phyloP scores from a whole-genome alignment of 1,140 invertebrate species.

The Sminthurinus signatus region DNA sequence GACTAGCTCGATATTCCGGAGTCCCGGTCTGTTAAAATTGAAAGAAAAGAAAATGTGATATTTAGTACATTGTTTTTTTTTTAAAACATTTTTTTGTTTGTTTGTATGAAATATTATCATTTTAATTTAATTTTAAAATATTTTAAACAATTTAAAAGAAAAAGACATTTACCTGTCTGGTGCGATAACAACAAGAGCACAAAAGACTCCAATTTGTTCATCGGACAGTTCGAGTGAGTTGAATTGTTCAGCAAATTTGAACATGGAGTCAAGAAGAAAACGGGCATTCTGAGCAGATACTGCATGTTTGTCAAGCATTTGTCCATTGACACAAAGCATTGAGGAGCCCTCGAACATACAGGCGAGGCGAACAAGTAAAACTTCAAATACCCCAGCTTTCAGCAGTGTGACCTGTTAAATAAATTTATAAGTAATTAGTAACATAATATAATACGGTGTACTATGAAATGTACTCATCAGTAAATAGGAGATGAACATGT shows the following conservation, averaged over 20 bases:
- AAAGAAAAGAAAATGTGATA: slow-evolving; percentile 19
- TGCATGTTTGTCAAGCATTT: slow-evolving; percentile 80
- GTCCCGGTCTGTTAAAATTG: slow-evolving; percentile 63
- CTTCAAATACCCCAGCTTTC: slow-evolving; percentile 92
- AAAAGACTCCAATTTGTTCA: slow-evolving; percentile 88
- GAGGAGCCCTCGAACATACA: slow-evolving; percentile 85
- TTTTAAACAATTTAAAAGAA: neutral
- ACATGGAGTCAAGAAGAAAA: slow-evolving; percentile 93
- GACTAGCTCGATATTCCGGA: slow-evolving; percentile 84
- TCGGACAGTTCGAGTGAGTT: slow-evolving; percentile 83
- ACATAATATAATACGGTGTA: too few species aligned
- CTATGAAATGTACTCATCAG: too few species aligned
- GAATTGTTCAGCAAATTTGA: slow-evolving; percentile 92
- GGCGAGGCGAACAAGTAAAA: slow-evolving; percentile 81
- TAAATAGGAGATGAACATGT: too few species aligned
- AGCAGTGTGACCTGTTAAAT: slow-evolving; percentile 92
- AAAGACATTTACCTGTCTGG: slow-evolving; percentile 56
- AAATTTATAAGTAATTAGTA: too few species aligned
- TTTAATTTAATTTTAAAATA: neutral
- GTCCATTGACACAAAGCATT: slow-evolving; percentile 87
- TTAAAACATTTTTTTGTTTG: neutral
- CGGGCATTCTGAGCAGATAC: slow-evolving; percentile 71
- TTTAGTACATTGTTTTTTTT: too few species aligned
- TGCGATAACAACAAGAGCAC: slow-evolving; percentile 89
- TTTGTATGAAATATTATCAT: neutral